Conservation (phyloP, 2,797 vertebrate genomes). For the Podarcis lilfordi region DNA sequence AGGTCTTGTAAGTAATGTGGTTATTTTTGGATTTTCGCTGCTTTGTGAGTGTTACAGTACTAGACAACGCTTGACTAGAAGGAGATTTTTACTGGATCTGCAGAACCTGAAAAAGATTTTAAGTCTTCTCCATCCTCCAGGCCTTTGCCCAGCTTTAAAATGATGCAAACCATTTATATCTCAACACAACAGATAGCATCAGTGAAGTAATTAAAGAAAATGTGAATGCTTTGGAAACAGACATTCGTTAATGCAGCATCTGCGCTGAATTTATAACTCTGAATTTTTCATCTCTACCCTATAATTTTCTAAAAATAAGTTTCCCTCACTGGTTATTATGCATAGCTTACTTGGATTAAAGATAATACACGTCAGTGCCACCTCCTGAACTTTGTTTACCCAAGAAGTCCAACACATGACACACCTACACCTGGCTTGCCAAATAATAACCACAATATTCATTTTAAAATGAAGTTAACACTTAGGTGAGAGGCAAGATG, state of each 20-base stretch:
- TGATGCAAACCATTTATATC: not conserved
- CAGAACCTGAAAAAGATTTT: not conserved
- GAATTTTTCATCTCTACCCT: not conserved
- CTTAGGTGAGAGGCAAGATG: not conserved
- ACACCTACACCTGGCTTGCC: slow-evolving; percentile 11
- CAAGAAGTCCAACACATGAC: slow-evolving; percentile 41
- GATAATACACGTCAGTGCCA: slow-evolving; percentile 18
- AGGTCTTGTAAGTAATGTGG: slow-evolving; percentile 6
- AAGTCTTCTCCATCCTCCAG: rapidly evolving
- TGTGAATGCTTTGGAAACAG: not conserved
- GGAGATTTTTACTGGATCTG: not conserved
- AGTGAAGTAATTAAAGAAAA: not conserved
- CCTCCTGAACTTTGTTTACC: slow-evolving; percentile 33
- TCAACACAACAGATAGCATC: not conserved
- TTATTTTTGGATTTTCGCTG: slow-evolving; percentile 26
- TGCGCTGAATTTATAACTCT: not conserved
- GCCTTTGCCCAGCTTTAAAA: not conserved
- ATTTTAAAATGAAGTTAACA: not conserved
- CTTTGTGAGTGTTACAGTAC: not conserved
- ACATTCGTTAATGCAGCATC: not conserved
- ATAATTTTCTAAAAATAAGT: not conserved
- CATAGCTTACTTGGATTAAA: slow-evolving; percentile 22
- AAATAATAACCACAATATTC: not conserved
- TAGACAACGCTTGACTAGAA: not conserved
- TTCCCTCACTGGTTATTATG: not conserved